Conservation (phyloP, 1,140 invertebrate species). For the Camponotus pennsylvanicus region DNA sequence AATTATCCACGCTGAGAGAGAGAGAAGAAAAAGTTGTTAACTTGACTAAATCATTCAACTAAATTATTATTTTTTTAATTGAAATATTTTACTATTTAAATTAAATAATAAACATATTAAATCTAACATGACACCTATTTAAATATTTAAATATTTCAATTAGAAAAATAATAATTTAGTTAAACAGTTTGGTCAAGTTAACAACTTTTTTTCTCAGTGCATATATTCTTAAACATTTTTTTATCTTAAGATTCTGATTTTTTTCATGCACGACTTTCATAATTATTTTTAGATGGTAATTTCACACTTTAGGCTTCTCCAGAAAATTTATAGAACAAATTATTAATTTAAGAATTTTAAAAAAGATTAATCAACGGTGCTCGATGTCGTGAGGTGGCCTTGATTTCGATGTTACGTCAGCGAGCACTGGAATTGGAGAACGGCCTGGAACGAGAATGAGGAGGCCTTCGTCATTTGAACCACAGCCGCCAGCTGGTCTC, state of each 20-base stretch:
- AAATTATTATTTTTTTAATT: no score
- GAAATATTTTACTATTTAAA: no score
- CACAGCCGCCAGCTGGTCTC: conserved; percentile 31
- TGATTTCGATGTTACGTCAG: conserved; percentile 56
- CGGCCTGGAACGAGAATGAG: conserved; percentile 31
- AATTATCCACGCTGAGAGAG: neutral
- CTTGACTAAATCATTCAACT: no score
- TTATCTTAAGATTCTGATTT: neutral
- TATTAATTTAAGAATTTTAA: neutral
- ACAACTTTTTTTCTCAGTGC: neutral
- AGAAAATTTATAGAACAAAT: neutral
- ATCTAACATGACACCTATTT: no score
- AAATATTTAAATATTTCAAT: no score
- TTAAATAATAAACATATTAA: no score
- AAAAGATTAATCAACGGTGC: neutral
- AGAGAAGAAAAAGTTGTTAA: no score
- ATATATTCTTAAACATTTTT: neutral
- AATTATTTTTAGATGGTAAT: neutral
- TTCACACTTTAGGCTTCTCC: neutral
- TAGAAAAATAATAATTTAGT: no score
- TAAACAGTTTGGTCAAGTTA: neutral
- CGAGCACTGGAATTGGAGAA: conserved; percentile 28
- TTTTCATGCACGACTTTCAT: neutral
- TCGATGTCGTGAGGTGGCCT: conserved; percentile 26
- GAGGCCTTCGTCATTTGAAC: conserved; percentile 25